Evolutionary conservation across 2,797 vertebrate species (phyloP), one percentile per base, ranked within the genome.

Genomic region (Sparidentex hasta): DNA sequence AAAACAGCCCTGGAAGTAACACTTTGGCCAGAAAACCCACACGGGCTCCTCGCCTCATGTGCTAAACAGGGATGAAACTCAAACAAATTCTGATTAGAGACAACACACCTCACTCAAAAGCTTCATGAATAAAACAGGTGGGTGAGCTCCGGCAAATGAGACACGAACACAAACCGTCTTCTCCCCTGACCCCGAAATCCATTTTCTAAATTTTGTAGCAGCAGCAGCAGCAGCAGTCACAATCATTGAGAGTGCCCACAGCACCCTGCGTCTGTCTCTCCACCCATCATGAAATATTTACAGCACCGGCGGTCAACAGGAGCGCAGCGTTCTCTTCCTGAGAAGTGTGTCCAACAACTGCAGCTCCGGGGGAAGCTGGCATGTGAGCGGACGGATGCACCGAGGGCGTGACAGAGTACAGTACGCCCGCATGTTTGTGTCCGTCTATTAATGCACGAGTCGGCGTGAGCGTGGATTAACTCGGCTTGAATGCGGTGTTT

Each of bases 211-310:
- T 81, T 78, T 33, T 70, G 69, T 0, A 62, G 66, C 58, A 58
- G 64, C 27, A 27, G 66, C 58, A 58, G 64, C 27, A 27, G n/a
- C n/a, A n/a, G 27, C 76, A 59, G 71, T 74, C 66, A 82, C 58
- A 85, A 78, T 85, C 51, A 66, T 11, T 62, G 50, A 56, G 57
- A 87, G 80, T 67, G 81, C 33, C 74, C 21, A 20, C 57, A 66
- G 66, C 68, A 6, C 57, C 66, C 65, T 23, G 57, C 65, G 23
- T 57, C 65, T 25, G 48, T 68, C 70, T 73, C 78, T 27, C 25
- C 71, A 18, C 69, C 73, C 20, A 3, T n/a, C 71, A 82, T 92
- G 83, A 85, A 88, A 87, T 82, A 90, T 88, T 82, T 73, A 92
- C 76, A 75, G 55, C 51, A 6, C 20, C 76, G 29, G 55, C 83